Evolutionary conservation across 2,888 invertebrate species (phyloP).

Genomic region (Eutolmus rufibarbis): DNA sequence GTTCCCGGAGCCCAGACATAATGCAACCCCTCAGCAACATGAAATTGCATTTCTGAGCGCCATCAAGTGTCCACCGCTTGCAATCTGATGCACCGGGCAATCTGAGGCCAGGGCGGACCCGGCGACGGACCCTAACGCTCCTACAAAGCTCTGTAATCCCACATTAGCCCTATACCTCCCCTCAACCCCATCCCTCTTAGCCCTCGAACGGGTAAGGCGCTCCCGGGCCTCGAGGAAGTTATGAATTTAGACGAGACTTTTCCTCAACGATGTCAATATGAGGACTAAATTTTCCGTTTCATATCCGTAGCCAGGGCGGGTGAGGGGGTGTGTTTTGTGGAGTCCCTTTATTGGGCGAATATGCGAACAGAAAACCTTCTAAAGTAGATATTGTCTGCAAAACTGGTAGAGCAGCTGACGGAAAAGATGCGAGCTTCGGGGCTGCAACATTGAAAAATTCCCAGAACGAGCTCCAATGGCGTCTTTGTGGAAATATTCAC

Average conservation of each 20-base stretch:
- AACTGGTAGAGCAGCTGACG: background rate
- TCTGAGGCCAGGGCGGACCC: background rate
- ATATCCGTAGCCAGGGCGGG: background rate
- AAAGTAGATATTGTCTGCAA: background rate
- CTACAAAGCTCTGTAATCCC: background rate
- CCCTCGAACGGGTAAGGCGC: background rate
- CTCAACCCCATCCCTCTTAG: too few species aligned
- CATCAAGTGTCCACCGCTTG: slow-evolving; percentile 7
- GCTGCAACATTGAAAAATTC: background rate
- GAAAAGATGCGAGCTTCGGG: background rate
- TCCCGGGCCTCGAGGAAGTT: background rate
- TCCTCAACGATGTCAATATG: slow-evolving; percentile 18
- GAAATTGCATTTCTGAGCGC: slow-evolving; percentile 30
- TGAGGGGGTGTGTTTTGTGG: background rate
- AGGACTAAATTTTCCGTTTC: background rate
- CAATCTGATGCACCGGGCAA: slow-evolving; percentile 16
- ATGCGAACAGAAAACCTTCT: background rate
- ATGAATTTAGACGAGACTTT: slow-evolving; percentile 26
- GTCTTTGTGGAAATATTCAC: background rate
- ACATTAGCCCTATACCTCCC: background rate
- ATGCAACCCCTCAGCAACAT: slow-evolving; percentile 24
- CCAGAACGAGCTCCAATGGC: background rate
- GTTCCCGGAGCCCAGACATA: slow-evolving; percentile 15
- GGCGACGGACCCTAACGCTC: background rate
- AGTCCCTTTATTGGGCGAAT: background rate